Conservation (phyloP, 2,888 invertebrate genomes). For the Cataglyphis albicans region DNA sequence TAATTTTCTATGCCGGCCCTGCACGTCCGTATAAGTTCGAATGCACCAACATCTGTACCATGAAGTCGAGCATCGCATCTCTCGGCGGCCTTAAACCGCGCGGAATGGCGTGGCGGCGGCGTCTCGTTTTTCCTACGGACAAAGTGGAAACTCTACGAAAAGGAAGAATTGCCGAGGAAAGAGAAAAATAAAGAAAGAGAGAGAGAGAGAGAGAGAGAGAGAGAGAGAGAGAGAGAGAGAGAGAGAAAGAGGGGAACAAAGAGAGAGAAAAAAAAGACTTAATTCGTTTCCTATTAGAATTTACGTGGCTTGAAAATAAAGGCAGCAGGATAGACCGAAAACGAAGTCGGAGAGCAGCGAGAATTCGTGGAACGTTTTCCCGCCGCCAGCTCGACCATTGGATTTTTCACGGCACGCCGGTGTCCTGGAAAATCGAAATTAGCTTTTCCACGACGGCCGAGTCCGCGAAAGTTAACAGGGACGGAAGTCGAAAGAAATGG, state of each 20-base stretch:
- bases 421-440: conserved; percentile 69
- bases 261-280: conserved; percentile 50
- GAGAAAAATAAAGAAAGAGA: conserved; percentile 18
- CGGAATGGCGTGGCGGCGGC: conserved; percentile 47
- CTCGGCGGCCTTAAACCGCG: conserved; percentile 55
- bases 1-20: conserved; percentile 20
- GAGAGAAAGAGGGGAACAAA: not conserved
- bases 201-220: not conserved
- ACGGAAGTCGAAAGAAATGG: conserved; percentile 54
- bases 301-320: conserved; percentile 66
- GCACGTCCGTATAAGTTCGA: conserved; percentile 36
- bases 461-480: conserved; percentile 50
- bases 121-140: conserved; percentile 60
- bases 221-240: not conserved
- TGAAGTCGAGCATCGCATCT: conserved; percentile 46
- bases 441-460: conserved; percentile 57
- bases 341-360: conserved; percentile 42
- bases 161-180: not conserved
- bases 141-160: conserved; percentile 51
- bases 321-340: conserved; percentile 52
- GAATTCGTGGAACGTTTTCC: conserved; percentile 50
- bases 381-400: conserved; percentile 53
- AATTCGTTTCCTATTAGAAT: conserved; percentile 71
- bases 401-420: conserved; percentile 63
- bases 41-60: conserved; percentile 52